These are phyloP conservation scores for Bos javanicus DNA, from an alignment of 2,113 vertebrate species.

Conservation along the genomic window DNA sequence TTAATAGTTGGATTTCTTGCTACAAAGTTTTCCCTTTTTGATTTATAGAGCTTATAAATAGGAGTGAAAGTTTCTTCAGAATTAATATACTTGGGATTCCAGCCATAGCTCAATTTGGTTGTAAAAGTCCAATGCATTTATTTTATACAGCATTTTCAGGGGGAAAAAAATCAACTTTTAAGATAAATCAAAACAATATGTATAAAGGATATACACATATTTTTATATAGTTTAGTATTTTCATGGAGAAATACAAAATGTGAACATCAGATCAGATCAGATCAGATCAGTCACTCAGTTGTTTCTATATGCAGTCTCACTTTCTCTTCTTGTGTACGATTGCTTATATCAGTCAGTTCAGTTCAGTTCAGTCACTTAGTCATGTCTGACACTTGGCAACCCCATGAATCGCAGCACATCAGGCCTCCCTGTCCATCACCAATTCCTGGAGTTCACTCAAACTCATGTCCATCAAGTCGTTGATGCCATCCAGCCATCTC, in stretches of 20 bases:
- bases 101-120: neutral
- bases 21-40: neutral
- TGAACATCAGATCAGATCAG: neutral
- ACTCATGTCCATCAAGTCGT: too few species aligned
- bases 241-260: neutral
- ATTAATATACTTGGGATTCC: neutral
- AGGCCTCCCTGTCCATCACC: too few species aligned
- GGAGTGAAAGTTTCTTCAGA: neutral
- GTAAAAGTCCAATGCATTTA: neutral
- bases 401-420: too few species aligned
- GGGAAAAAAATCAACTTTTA: neutral
- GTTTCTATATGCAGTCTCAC: neutral
- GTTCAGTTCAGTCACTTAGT: too few species aligned
- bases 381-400: rapidly evolving
- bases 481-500: too few species aligned
- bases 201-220: neutral
- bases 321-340: neutral
- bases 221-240: neutral
- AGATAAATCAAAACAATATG: constrained; percentile 9
- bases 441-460: too few species aligned
- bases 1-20: neutral
- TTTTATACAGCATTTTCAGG: neutral
- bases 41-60: constrained; percentile 7
- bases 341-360: neutral
- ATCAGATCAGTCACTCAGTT: too few species aligned